Conservation (phyloP, 2,888 invertebrate species). For the Lordiphosa andalusiaca region DNA sequence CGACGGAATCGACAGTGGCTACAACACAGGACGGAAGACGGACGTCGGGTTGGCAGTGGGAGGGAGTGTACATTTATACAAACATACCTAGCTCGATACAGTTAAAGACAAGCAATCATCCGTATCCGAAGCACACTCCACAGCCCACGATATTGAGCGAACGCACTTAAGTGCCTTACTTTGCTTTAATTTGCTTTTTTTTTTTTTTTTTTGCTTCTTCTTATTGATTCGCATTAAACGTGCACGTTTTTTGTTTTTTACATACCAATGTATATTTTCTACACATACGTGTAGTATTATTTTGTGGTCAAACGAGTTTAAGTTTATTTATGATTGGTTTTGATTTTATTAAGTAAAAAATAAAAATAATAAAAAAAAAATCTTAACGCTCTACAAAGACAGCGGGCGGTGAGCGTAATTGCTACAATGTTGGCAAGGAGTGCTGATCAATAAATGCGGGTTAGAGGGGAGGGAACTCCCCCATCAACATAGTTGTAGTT, state of each 20-base stretch:
- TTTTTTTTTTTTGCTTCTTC: conserved; percentile 15
- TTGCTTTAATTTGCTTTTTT: conserved; percentile 14
- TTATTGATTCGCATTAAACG: conserved; percentile 45
- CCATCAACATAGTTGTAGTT: conserved; percentile 34
- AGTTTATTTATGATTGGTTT: conserved; percentile 73
- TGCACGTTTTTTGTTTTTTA: conserved; percentile 65
- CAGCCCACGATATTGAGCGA: conserved; percentile 48
- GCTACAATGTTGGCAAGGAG: conserved; percentile 53
- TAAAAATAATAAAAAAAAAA: conserved; percentile 16
- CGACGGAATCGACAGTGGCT: conserved; percentile 34
- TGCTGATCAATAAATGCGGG: conserved; percentile 24
- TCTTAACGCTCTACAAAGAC: conserved; percentile 47
- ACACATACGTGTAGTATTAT: conserved; percentile 36
- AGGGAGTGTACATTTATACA: conserved; percentile 9
- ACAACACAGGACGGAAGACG: conserved; percentile 5
- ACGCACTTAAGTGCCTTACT: conserved; percentile 48
- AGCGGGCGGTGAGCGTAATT: conserved; percentile 70
- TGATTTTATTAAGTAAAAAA: conserved; percentile 68
- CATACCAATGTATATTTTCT: conserved; percentile 64
- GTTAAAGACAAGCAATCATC: conserved; percentile 41
- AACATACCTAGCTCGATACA: conserved; percentile 4
- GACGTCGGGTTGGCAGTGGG: conserved; percentile 6
- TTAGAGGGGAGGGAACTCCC: conserved; percentile 17
- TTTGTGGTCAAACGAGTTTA: conserved; percentile 70
- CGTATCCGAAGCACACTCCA: conserved; percentile 42